Evolutionary conservation across 2,797 vertebrate genomes (phyloP), one percentile per base, ranked within the genome.

Genomic region (Tenualosa ilisha): DNA sequence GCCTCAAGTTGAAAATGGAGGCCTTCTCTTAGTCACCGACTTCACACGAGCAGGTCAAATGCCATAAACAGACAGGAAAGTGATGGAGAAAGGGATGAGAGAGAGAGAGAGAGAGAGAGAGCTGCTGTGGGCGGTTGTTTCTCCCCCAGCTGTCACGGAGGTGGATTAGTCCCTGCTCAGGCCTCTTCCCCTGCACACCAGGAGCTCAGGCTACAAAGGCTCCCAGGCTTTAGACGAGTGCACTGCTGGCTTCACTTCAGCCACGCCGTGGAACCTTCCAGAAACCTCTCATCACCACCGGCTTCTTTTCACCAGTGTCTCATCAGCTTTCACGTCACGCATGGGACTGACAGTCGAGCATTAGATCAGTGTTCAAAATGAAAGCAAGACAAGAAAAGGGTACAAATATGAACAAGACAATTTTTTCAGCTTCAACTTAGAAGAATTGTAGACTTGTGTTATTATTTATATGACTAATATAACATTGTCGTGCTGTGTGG

Each of bases 201-300:
- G 84, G 90, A 93, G 91, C 90, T 92, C 90, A 15, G 82, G 24
- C 82, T 61, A 83, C 59, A 83, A 68, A 61, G 82, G 24, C 82
- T 91, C 91, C 88, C 85, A 46, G 88, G 93, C 91, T 93, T 94
- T 92, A 90, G 89, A 91, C 91, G 92, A 90, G 90, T 89, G 86
- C 89, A 72, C 24, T 31, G 9, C 24, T 37, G 15, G 26, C 65
- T 72, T 12, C 5, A 12, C 11, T 31, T 72, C 65, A 31, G 65
- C 15, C 65, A 72, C 26, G 15, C 11, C 1, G 63, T 31, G 65
- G 26, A 72, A 31, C 3, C 26, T 72, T 8, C 9, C 65, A 72
- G 65, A 72, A 12, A 13, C 26, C n/a, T 9, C 61, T 26, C 61
- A 26, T 65, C n/a, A 24, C 61, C n/a, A n/a, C n/a, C 61, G 3